These are phyloP conservation scores for Dendrocopos noguchii DNA, from an alignment of 2,113 vertebrate genomes.

Conservation along the genomic window DNA sequence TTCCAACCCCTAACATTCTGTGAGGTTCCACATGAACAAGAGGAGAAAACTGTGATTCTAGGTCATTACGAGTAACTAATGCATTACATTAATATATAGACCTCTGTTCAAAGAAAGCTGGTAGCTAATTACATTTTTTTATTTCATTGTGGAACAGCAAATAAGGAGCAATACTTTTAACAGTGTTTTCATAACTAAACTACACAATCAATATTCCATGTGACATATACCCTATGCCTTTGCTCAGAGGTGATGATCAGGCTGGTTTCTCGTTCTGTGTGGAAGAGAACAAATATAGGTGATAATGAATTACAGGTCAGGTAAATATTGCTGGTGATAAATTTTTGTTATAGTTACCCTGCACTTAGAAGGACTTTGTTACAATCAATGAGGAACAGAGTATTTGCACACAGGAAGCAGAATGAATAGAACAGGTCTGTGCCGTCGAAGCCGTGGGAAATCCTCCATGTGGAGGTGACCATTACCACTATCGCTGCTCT, in stretches of 20 bases:
- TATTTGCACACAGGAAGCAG: slow-evolving; percentile 73
- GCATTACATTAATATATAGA: background rate
- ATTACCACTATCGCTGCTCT: background rate
- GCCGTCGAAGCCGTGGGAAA: slow-evolving; percentile 66
- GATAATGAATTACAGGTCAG: slow-evolving; percentile 51
- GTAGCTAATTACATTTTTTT: background rate
- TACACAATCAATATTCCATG: slow-evolving; percentile 5
- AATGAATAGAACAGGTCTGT: slow-evolving; percentile 46
- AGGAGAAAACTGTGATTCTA: background rate
- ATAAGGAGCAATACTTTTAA: background rate
- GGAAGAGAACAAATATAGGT: slow-evolving; percentile 69
- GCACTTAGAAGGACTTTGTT: slow-evolving; percentile 47
- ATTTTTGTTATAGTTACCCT: slow-evolving; percentile 30
- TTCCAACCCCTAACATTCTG: no score
- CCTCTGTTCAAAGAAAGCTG: background rate
- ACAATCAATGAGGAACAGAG: background rate
- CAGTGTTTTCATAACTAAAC: slow-evolving; percentile 3
- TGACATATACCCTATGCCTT: background rate
- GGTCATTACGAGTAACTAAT: background rate
- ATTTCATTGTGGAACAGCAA: slow-evolving; percentile 53
- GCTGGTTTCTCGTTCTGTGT: background rate
- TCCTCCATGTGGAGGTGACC: slow-evolving; percentile 54
- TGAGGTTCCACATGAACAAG: no score
- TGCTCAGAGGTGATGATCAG: slow-evolving; percentile 21
- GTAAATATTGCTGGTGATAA: slow-evolving; percentile 71